Base-by-base conservation (phyloP, 2,888 invertebrate species). In the Aporophyla lueneburgensis region DNA sequence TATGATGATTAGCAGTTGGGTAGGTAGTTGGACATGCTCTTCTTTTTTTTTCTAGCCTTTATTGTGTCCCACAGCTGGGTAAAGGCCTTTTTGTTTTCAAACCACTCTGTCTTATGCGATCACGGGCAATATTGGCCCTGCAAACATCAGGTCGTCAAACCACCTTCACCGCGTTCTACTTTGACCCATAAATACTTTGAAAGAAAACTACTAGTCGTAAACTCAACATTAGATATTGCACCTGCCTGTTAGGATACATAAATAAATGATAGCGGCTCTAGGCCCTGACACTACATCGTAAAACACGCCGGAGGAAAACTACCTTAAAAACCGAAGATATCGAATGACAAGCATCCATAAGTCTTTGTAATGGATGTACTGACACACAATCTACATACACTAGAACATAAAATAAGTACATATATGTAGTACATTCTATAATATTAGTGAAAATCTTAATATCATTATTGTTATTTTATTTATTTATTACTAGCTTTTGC, bases 201-300 rank as follows among this genome's bases (percentile, higher is more conserved):
- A 40, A 40, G 6, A 27, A 49, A 65, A 27, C 49, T 66, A 40
- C 5, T 24, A 59, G 24, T 70, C 51, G 27, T 63, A 67, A 78
- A 78, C 14, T 58, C 14, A n/a, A 56, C 51, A 40, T n/a, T 27
- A 19, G 62, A 24, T 58, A 67, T 56, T 49, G 67, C 56, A 53
- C 24, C 24, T 74, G 46, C 21, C 49, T 24, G 61, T 80, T 19
- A 9, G 9, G 33, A 24, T 56, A 7, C n/a, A 19, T 58, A 27
- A 66, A 70, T 40, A 69, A 62, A 82, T 82, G 43, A 24, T 59
- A 61, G 33, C 12, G 61, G 12, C 27, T 74, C 40, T 43, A 40
- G n/a, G 24, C 12, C 51, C 14, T 46, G 68, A 62, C 73, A 65
- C 56, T 58, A 40, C 56, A 78, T 81, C 73, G 73, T 81, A 83